Conservation (phyloP, 2,888 invertebrate genomes). For the Tuberolachnus salignus region DNA sequence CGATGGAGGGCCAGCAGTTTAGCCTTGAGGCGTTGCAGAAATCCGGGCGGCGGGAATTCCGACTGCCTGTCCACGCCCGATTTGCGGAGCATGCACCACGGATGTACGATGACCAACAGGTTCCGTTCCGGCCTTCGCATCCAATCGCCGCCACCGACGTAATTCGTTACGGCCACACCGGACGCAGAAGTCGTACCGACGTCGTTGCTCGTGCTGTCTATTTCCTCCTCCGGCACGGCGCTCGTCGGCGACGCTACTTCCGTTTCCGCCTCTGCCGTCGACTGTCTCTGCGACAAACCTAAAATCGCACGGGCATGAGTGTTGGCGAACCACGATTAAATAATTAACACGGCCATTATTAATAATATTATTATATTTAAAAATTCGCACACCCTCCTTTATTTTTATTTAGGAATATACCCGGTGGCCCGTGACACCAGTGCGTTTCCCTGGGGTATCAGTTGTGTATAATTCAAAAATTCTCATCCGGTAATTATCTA, state of each 20-base stretch:
- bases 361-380: background rate
- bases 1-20: slow-evolving; percentile 36
- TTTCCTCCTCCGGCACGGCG: background rate
- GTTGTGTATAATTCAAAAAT: too few relatives aligned
- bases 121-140: background rate
- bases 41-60: slow-evolving; percentile 49
- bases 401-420: too few relatives aligned
- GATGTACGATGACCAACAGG: slow-evolving; percentile 38
- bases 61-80: slow-evolving; percentile 29
- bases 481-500: too few relatives aligned
- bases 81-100: slow-evolving; percentile 40
- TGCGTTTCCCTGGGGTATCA: too few relatives aligned
- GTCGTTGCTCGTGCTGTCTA: background rate
- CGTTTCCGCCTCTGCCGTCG: background rate
- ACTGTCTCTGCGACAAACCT: slow-evolving; percentile 22
- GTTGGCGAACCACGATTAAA: too few relatives aligned
- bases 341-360: too few relatives aligned
- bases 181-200: background rate
- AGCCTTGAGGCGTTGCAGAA: slow-evolving; percentile 34
- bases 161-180: slow-evolving; percentile 13
- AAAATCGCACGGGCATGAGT: background rate
- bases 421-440: too few relatives aligned
- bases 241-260: background rate
- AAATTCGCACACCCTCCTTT: background rate
- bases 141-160: background rate